Conservation (phyloP, 2,113 vertebrate species). For the Saguinus midas region DNA sequence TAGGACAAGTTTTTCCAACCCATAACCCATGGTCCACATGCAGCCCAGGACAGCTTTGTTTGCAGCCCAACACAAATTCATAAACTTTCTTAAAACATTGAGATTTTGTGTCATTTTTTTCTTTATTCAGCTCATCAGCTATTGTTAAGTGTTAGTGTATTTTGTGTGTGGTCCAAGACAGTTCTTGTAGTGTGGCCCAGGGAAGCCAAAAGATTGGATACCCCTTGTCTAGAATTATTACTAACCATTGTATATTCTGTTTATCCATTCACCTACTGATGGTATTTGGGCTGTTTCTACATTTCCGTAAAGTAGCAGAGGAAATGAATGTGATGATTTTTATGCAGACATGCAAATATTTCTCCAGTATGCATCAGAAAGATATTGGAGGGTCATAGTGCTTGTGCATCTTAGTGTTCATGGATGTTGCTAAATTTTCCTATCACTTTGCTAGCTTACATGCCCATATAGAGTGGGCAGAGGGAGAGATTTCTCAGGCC, state of each 20-base stretch:
- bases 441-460: not conserved
- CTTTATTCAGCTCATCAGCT: too few relatives aligned
- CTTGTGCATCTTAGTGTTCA: not conserved
- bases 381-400: accelerated
- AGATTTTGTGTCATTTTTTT: too few relatives aligned
- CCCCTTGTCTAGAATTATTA: not conserved
- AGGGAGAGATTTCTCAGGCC: not conserved
- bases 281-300: not conserved
- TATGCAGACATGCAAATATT: not conserved
- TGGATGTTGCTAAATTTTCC: not conserved
- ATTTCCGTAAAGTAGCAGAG: not conserved
- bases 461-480: too few relatives aligned
- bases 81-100: too few relatives aligned
- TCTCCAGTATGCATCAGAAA: not conserved
- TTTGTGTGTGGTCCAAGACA: too few relatives aligned
- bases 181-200: too few relatives aligned
- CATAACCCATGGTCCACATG: too few relatives aligned
- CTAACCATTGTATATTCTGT: not conserved
- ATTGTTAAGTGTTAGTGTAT: too few relatives aligned
- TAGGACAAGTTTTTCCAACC: too few relatives aligned
- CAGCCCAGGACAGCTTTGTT: too few relatives aligned
- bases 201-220: too few relatives aligned
- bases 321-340: not conserved
- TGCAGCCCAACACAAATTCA: too few relatives aligned
- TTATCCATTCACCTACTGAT: not conserved